Percentiles rank a stretch among this genome's conserved stretches.
Evolutionary conservation across 2,797 vertebrate species (phyloP).

Genomic region (Enteromius paludinosus): DNA sequence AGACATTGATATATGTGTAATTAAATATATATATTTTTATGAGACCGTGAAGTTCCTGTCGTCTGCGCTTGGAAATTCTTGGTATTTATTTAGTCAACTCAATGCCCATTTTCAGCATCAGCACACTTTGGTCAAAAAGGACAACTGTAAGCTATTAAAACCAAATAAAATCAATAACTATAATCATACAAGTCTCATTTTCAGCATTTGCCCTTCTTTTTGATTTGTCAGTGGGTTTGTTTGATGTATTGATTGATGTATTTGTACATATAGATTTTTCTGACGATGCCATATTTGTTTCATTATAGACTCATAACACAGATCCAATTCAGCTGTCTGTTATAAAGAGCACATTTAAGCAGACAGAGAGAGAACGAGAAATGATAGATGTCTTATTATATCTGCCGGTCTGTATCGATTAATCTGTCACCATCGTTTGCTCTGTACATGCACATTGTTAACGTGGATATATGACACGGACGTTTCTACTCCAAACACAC

Average conservation of each 20-base stretch:
- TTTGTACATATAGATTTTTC: conserved; percentile 17
- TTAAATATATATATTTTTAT: conserved; percentile 8
- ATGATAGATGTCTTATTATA: conserved; percentile 47
- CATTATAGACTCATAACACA: not conserved
- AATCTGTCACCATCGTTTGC: conserved; percentile 34
- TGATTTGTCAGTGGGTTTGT: not conserved
- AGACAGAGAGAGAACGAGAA: not conserved
- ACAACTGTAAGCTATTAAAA: conserved; percentile 1
- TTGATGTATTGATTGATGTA: conserved; percentile 19
- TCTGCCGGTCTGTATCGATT: conserved; percentile 39
- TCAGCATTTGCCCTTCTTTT: not conserved
- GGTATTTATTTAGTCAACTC: conserved; percentile 19
- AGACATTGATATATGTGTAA: not conserved
- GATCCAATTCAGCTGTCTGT: conserved; percentile 33
- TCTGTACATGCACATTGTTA: conserved; percentile 17
- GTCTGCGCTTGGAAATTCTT: not conserved
- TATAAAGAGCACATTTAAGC: conserved; percentile 16
- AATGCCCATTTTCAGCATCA: not conserved
- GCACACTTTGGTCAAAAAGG: not conserved
- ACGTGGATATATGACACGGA: conserved; percentile 31
- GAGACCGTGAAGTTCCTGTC: not conserved
- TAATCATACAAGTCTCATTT: not conserved
- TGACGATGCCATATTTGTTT: conserved; percentile 14
- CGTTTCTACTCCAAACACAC: conserved; percentile 31
- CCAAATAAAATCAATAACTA: not conserved